Evolutionary conservation across 2,888 invertebrate species (phyloP), one percentile per base, ranked within the genome.

Genomic region (Dione vanillae): DNA sequence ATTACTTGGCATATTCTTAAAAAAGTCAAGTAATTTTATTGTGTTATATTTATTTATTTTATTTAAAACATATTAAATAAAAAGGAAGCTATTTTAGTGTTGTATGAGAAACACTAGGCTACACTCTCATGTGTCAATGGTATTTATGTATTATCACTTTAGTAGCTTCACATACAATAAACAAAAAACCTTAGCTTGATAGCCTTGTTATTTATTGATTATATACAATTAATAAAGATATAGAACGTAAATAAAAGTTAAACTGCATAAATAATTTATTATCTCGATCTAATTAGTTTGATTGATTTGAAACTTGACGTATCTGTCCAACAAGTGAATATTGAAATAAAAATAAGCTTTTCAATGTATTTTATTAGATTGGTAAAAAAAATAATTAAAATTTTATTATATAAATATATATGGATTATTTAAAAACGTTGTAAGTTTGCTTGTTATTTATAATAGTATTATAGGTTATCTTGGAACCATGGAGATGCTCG

Each of bases 241-340:
- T 45, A 43, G 27, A 27, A 45, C 56, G 37, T 45, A 27, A 61
- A 61, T 61, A 61, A 61, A 45, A 61, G 20, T 45, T 20, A 3
- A 12, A 61, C 20, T 61, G 12, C 27, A 45, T 20, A 20, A 61
- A 27, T 45, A 9, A 43, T 27, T 20, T 61, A 61, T 45, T 27
- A 27, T 61, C 43, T 61, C 14, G 14, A 27, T 45, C 61, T 61
- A 45, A 61, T 45, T 61, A 61, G 45, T 61, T 45, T 61, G 43
- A 61, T 61, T 43, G 61, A 43, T 27, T 11, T 43, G 43, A 41
- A 61, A 56, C 37, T 56, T 11, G 40, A 40, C 16, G 40, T 40
- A 40, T 58, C 19, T 12, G 16, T 58, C 40, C 40, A 58, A 16
- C 40, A 10, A 12, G 40, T 16, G 16, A 16, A 40, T 58, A 27